Evolutionary conservation across 2,113 vertebrate species (phyloP).

Genomic region (Melierax canorus): DNA sequence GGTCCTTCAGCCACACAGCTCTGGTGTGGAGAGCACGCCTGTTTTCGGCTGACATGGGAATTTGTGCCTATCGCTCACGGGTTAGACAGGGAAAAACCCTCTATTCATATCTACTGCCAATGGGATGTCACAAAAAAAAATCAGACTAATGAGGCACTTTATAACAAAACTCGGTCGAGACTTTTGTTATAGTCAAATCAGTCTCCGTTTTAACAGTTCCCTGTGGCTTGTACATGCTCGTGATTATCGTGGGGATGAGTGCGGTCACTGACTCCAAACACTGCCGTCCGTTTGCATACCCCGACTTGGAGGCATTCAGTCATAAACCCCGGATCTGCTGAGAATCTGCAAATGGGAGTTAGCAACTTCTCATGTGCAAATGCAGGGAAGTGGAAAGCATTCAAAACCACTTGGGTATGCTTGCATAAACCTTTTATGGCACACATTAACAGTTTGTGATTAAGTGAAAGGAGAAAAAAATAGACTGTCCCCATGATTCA

Average conservation of each 20-base stretch:
- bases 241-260: background rate
- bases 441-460: conserved; percentile 50
- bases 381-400: conserved; percentile 71
- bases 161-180: background rate
- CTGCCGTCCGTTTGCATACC: background rate
- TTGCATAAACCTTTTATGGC: conserved; percentile 65
- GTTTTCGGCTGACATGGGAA: background rate
- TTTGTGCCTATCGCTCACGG: background rate
- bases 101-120: background rate
- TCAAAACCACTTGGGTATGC: conserved; percentile 60
- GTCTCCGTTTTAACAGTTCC: conserved; percentile 17
- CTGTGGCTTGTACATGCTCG: background rate
- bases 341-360: conserved; percentile 45
- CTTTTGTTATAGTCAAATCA: conserved; percentile 42
- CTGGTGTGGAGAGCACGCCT: background rate
- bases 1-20: background rate
- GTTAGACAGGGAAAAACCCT: background rate
- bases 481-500: conserved; percentile 24
- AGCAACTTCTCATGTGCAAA: conserved; percentile 57
- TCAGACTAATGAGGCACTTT: conserved; percentile 50
- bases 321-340: conserved; percentile 21
- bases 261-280: conserved; percentile 42
- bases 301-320: conserved; percentile 24
- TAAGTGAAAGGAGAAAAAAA: conserved; percentile 59
- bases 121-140: conserved; percentile 25